phyloP scores from a whole-genome alignment of 2,888 invertebrate genomes.

The Eupithecia subfuscata region DNA sequence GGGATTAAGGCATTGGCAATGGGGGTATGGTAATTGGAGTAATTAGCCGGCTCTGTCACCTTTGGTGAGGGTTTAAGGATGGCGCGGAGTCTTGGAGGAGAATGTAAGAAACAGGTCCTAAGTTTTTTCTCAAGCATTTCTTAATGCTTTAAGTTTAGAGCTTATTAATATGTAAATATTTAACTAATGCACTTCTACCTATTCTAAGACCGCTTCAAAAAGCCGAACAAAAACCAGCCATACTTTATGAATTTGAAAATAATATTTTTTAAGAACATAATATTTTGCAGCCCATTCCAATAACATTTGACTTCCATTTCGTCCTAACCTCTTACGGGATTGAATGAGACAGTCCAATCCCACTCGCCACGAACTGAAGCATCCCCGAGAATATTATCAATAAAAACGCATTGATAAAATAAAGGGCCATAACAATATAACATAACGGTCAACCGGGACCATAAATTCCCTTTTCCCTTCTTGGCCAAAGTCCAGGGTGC shows the following conservation, averaged over 20 bases:
- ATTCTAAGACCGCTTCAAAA: neutral
- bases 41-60: conserved; percentile 54
- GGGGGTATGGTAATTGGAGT: conserved; percentile 50
- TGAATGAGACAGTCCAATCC: conserved; percentile 27
- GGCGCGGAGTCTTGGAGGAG: neutral
- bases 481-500: conserved; percentile 53
- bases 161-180: neutral
- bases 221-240: neutral
- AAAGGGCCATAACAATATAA: conserved; percentile 56
- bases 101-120: neutral
- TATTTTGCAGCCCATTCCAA: conserved; percentile 1
- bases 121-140: neutral
- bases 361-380: conserved; percentile 32
- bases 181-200: neutral
- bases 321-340: conserved; percentile 20
- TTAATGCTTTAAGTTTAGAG: neutral
- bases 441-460: conserved; percentile 47
- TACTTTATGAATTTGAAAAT: neutral
- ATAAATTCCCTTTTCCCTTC: conserved; percentile 46
- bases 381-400: conserved; percentile 51
- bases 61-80: conserved; percentile 27
- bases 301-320: conserved; percentile 12
- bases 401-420: conserved; percentile 56
- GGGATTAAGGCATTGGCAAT: conserved; percentile 70
- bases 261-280: conserved; percentile 3